phyloP scores from a whole-genome alignment of 35 echinoderm and acorn worm genomes.

The Holothuria glaberrima region DNA sequence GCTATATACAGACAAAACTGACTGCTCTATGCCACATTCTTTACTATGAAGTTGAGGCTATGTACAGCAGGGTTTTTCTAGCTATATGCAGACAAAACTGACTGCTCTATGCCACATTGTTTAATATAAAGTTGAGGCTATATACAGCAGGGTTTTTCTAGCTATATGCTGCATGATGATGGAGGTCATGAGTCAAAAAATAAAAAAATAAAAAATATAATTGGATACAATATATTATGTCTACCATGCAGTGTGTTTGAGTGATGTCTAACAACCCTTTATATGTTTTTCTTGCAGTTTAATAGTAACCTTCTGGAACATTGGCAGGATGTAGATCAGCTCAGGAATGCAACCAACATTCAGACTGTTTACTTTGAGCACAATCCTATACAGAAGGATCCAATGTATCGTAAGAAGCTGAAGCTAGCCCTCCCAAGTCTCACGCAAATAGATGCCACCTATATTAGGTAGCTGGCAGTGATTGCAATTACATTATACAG shows the following conservation, averaged over 20 bases:
- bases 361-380: constrained; percentile 94
- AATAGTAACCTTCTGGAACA: constrained; percentile 83
- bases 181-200: too few relatives aligned
- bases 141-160: neutral
- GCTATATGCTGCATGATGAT: neutral
- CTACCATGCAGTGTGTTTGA: too few relatives aligned
- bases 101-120: too few relatives aligned
- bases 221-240: too few relatives aligned
- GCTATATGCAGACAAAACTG: neutral
- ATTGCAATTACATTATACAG: too few relatives aligned
- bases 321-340: constrained; percentile 85
- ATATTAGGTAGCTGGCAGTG: too few relatives aligned
- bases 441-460: constrained; percentile 91
- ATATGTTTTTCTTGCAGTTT: constrained; percentile 59
- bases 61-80: neutral
- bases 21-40: too few relatives aligned
- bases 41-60: neutral
- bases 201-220: too few relatives aligned
- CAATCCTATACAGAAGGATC: constrained; percentile 91
- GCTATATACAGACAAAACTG: neutral
- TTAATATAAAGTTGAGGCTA: neutral
- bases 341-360: constrained; percentile 62
- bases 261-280: neutral
- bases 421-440: constrained; percentile 82
- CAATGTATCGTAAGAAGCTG: constrained; percentile 86